Evolutionary conservation across 2,888 invertebrate genomes (phyloP).

Genomic region (Eurytoma californica): DNA sequence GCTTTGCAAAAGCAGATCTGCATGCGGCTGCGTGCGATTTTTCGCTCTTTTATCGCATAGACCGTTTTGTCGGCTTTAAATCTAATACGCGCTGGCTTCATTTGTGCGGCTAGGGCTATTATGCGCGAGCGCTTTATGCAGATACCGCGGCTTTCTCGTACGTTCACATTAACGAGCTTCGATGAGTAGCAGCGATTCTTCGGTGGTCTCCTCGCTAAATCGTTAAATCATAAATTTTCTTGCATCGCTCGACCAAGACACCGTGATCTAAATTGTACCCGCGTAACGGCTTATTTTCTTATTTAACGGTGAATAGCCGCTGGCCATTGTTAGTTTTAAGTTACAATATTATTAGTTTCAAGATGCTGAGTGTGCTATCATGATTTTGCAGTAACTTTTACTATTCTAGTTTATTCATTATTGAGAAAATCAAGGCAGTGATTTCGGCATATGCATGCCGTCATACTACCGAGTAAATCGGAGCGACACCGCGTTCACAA

Average conservation of each 20-base stretch:
- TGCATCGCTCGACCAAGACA: not conserved
- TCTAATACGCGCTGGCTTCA: conserved; percentile 2
- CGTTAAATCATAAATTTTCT: conserved; percentile 46
- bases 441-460: no score
- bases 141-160: not conserved
- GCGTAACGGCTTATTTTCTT: conserved; percentile 48
- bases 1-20: conserved; percentile 5
- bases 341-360: no score
- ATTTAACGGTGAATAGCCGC: conserved; percentile 45
- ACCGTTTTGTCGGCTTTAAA: not conserved
- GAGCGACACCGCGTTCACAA: conserved; percentile 1
- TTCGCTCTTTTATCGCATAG: conserved; percentile 1
- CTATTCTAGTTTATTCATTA: no score
- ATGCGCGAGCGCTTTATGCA: not conserved
- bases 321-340: no score
- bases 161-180: conserved; percentile 1
- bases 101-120: not conserved
- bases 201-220: conserved; percentile 2
- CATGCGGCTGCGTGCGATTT: not conserved
- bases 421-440: no score
- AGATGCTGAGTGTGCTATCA: no score
- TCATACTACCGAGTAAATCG: no score
- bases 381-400: no score
- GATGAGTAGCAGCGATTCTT: conserved; percentile 10
- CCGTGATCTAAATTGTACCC: conserved; percentile 39